These are phyloP conservation scores for Cynocephalus volans DNA, from an alignment of 2,113 vertebrate genomes.

Conservation along the genomic window DNA sequence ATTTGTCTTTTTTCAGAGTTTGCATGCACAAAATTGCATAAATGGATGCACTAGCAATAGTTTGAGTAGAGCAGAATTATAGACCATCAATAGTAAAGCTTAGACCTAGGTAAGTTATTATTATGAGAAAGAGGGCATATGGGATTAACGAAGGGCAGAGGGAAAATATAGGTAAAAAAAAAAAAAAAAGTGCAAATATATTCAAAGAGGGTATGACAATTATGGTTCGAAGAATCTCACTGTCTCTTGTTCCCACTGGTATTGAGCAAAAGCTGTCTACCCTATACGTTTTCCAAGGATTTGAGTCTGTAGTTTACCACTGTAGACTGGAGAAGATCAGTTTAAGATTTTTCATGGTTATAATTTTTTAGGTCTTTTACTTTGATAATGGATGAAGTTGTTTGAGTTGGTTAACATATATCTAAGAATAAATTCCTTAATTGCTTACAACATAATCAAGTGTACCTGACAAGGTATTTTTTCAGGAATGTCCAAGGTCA, in stretches of 20 bases:
- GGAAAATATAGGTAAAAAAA: not conserved
- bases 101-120: not conserved
- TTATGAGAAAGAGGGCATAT: not conserved
- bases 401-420: not conserved
- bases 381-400: not conserved
- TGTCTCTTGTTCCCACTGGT: not conserved
- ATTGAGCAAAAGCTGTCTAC: not conserved
- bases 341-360: not conserved
- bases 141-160: not conserved
- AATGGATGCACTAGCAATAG: not conserved
- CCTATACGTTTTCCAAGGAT: not conserved
- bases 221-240: not conserved
- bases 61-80: not conserved
- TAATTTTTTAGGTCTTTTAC: not conserved
- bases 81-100: not conserved
- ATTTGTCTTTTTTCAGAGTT: not conserved
- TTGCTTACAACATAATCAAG: not conserved
- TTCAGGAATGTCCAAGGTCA: not conserved
- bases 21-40: not conserved
- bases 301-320: not conserved
- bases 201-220: not conserved
- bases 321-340: not conserved
- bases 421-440: not conserved
- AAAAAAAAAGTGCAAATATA: not conserved
- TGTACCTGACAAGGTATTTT: not conserved